These are phyloP conservation scores for Dendrocopos noguchii DNA, from an alignment of 2,113 vertebrate species.

Conservation along the genomic window DNA sequence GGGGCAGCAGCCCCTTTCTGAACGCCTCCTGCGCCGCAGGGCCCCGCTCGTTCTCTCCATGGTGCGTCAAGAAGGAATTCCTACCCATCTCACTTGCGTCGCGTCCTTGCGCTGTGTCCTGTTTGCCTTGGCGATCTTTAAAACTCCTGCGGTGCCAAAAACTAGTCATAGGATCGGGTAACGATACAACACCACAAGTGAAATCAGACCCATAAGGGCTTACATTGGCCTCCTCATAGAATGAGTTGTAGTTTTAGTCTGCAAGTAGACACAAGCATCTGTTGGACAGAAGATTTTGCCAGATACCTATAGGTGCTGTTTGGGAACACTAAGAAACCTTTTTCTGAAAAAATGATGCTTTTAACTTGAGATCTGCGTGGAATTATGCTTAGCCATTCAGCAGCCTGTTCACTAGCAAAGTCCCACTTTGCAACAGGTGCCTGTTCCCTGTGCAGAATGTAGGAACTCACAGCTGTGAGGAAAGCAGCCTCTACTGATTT, in stretches of 20 bases:
- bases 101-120: fast-evolving
- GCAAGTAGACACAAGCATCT: fast-evolving
- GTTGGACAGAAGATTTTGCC: neutral
- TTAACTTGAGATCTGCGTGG: neutral
- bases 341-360: neutral
- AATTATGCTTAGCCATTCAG: neutral
- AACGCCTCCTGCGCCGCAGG: neutral
- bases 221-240: fast-evolving
- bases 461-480: neutral
- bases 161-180: neutral
- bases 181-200: neutral
- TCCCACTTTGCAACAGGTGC: fast-evolving
- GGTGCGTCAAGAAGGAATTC: no score
- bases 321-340: neutral
- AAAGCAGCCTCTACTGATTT: neutral
- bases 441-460: neutral
- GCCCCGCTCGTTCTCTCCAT: neutral
- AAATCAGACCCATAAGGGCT: neutral
- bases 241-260: neutral
- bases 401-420: neutral
- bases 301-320: neutral
- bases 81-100: neutral
- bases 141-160: neutral
- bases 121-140: neutral
- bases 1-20: neutral